Evolutionary conservation across 2,888 invertebrate species (phyloP), one percentile per base, ranked within the genome.

Genomic region (Sturmia bella): DNA sequence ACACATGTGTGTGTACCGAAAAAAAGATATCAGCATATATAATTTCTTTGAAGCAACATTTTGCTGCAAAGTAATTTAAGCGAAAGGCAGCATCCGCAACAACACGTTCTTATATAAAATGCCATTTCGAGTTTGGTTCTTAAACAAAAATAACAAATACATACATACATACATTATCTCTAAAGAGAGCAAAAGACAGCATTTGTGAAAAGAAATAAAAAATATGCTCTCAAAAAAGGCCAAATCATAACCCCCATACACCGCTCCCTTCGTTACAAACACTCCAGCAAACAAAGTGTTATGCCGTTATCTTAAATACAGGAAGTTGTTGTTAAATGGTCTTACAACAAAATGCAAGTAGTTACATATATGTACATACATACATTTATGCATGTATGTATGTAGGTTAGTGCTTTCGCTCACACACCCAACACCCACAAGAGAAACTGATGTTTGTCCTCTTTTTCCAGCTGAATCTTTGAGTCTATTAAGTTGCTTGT

Each of bases 321-420:
- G 77, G 81, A 82, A 74, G 64, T 74, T 78, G 77, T 59, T 57
- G 43, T 52, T 66, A 11, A 73, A 74, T 32, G 9, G 5, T 32
- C 32, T n/a, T 61, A 66, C 17, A 59, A 63, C 7, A 56, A 41
- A 12, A 59, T 32, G 6, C 19, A 27, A 7, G 15, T 37, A 59
- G 7, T 17, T 12, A 32, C 9, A 32, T 13, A 1, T n/a, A 27
- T 12, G 15, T 37, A 59, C 12, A 27, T 12, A 32, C 9, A 32
- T 13, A 1, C n/a, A n/a, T n/a, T n/a, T n/a, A n/a, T n/a, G n/a
- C n/a, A n/a, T n/a, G n/a, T n/a, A n/a, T n/a, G n/a, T n/a, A n/a
- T n/a, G n/a, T n/a, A n/a, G n/a, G n/a, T n/a, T n/a, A n/a, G n/a
- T n/a, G n/a, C 19, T 37, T 12, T 1, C 32, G 2, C 54, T n/a